Percentiles rank a stretch among this genome's conserved stretches.
phyloP scores from a whole-genome alignment of 1,140 invertebrate species.

The Dendrolimus punctatus region DNA sequence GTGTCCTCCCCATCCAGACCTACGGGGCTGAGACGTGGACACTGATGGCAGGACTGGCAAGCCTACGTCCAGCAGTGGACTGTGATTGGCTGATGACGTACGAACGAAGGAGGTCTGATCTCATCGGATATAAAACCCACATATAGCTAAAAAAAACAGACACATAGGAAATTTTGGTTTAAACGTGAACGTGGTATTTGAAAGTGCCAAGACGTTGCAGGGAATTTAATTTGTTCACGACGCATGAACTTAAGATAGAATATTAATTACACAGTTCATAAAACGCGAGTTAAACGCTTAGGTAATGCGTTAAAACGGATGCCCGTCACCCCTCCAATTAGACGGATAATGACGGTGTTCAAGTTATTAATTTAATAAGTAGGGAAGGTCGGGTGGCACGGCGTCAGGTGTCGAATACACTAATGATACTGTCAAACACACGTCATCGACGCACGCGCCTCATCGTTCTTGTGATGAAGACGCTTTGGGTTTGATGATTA shows the following conservation, averaged over 20 bases:
- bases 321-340: conserved; percentile 65
- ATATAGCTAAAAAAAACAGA: no score
- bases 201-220: background rate
- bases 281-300: conserved; percentile 55
- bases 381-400: conserved; percentile 42
- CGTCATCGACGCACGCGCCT: background rate
- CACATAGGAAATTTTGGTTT: no score
- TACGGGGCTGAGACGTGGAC: no score
- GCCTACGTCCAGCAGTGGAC: no score
- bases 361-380: conserved; percentile 71
- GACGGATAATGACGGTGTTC: conserved; percentile 62
- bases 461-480: background rate
- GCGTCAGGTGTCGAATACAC: conserved; percentile 43
- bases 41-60: no score
- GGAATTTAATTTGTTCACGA: conserved; percentile 4
- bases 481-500: background rate
- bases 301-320: conserved; percentile 61
- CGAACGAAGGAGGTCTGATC: no score
- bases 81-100: no score
- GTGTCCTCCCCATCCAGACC: no score
- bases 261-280: conserved; percentile 62
- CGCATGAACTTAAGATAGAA: conserved; percentile 9
- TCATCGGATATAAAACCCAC: no score
- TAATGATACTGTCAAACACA: background rate
- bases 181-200: no score